phyloP scores from a whole-genome alignment of 2,888 invertebrate genomes.

The Chrysopilus asiliformis region DNA sequence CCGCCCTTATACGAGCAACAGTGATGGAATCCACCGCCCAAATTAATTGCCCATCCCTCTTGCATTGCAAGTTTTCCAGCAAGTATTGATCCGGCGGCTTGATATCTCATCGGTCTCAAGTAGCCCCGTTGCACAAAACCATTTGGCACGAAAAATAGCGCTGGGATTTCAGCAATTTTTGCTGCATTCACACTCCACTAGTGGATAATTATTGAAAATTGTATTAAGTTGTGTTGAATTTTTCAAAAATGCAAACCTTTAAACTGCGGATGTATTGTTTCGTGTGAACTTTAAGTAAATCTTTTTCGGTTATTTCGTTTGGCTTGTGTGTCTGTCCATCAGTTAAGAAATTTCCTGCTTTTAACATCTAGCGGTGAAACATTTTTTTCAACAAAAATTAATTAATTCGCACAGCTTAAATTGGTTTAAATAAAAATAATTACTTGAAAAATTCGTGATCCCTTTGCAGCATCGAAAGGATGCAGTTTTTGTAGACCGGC shows the following conservation, averaged over 20 bases:
- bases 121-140: slow-evolving; percentile 59
- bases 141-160: slow-evolving; percentile 63
- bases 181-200: slow-evolving; percentile 74
- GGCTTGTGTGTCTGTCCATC: slow-evolving; percentile 53
- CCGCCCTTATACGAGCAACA: slow-evolving; percentile 63
- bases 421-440: slow-evolving; percentile 8
- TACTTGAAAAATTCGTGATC: slow-evolving; percentile 62
- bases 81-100: slow-evolving; percentile 71
- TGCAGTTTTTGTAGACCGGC: slow-evolving; percentile 72
- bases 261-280: slow-evolving; percentile 59
- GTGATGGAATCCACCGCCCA: slow-evolving; percentile 88
- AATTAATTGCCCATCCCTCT: slow-evolving; percentile 77
- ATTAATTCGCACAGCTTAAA: too few species aligned
- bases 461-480: slow-evolving; percentile 80
- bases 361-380: slow-evolving; percentile 37
- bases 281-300: slow-evolving; percentile 64
- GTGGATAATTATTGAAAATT: too few species aligned
- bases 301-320: slow-evolving; percentile 53
- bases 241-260: slow-evolving; percentile 45
- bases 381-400: too few species aligned
- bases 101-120: slow-evolving; percentile 63
- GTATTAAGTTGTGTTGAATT: too few species aligned
- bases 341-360: slow-evolving; percentile 46
- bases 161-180: slow-evolving; percentile 62
- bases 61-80: slow-evolving; percentile 72